Base-by-base conservation (phyloP, 92 coral and sea anemone species). In the Epizoanthus ramosus region DNA sequence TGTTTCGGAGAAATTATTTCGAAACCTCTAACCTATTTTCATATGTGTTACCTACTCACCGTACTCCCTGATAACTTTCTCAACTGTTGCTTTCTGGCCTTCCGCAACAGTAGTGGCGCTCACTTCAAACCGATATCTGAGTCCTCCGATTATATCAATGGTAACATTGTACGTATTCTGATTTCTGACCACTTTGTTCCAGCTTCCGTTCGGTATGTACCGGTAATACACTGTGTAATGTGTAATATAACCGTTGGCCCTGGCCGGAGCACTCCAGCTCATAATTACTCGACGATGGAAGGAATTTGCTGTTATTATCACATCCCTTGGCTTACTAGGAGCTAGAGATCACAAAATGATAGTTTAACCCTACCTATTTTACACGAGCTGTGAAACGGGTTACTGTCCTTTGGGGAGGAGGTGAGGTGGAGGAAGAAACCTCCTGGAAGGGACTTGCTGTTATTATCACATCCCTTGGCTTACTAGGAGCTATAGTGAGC, bases 221-320 rank as follows among this genome's bases (percentile, higher is more conserved):
- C 28, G 39, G 37, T 64, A 64, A 64, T 64, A 64, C 69, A 64
- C 69, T 5, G 69, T 64, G 69, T 64, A 64, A 33, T 16, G n/a
- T 1, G 39, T 25, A 7, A 64, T 64, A 64, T 6, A 15, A 64
- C 69, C 69, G 69, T 64, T 64, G 5, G 69, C 37, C 12, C 33
- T 64, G 12, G 69, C 21, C 13, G 69, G 69, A 9, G 18, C 13
- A 23, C 31, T 64, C 69, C 69, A 64, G 37, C 69, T 64, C 37
- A 64, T 4, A 5, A 21, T 23, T 25, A 64, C 69, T 23, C 37
- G 69, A 12, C 33, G 69, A 64, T 64, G 69, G 31, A 0, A 2
- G 41, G 5, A 0, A 64, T 23, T 5, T 23, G 69, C 69, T 6
- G 5, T 25, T 2, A 64, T 25, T 1, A 5, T 8, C 4, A 64